phyloP scores from a whole-genome alignment of 2,113 vertebrate genomes.

The Rhipidura dahli region DNA sequence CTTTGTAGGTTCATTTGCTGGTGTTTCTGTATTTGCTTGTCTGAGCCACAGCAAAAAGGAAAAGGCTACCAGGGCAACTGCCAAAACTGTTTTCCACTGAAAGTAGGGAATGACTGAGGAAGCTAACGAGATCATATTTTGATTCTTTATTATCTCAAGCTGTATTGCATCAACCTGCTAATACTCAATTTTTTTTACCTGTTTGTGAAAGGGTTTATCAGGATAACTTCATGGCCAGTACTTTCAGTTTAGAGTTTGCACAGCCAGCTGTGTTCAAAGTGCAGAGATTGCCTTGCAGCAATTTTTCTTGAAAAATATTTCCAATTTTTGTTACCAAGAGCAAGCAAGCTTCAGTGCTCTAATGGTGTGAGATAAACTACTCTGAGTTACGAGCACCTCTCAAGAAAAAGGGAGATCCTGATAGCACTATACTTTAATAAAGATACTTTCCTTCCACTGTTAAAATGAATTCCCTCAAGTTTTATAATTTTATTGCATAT shows the following conservation, averaged over 20 bases:
- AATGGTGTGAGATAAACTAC: not conserved
- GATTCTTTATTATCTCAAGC: not conserved
- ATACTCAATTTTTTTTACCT: not conserved
- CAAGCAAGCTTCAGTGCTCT: slow-evolving; percentile 10
- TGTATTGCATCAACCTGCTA: not conserved
- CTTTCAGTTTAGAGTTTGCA: not conserved
- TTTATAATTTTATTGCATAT: not conserved
- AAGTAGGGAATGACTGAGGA: not conserved
- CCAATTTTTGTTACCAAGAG: not conserved
- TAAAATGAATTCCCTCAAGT: not conserved
- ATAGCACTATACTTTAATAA: slow-evolving; percentile 23
- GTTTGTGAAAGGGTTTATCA: not conserved
- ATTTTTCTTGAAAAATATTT: slow-evolving; percentile 10
- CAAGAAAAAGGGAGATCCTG: not conserved
- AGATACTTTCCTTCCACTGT: not conserved
- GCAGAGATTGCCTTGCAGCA: not conserved
- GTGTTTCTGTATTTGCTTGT: not conserved
- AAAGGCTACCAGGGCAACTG: not conserved
- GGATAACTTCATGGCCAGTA: not conserved
- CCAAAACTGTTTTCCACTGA: not conserved
- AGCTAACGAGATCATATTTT: not conserved
- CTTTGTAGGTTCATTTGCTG: not conserved
- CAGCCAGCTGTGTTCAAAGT: not conserved
- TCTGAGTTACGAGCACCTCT: slow-evolving; percentile 23
- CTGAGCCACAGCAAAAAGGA: not conserved